A percentile compares a stretch with the other conserved stretches of the same genome.
Conservation (phyloP, 2,888 invertebrate genomes). For the Cephus rjabovi region DNA sequence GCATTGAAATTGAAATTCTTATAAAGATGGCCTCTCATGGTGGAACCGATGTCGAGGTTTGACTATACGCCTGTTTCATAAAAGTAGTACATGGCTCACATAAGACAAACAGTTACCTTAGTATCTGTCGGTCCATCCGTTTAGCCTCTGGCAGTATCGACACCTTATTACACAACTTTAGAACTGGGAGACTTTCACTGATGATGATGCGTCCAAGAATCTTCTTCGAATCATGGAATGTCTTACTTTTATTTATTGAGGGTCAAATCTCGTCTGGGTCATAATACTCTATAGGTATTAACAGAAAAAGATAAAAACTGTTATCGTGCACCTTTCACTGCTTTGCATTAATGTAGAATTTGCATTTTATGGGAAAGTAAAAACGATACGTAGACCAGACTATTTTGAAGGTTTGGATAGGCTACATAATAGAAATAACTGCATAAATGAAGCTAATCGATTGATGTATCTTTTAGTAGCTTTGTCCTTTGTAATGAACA, state of each 20-base stretch:
- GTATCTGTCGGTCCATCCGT: slow-evolving; percentile 13
- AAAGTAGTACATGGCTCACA: not conserved
- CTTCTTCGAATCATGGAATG: not conserved
- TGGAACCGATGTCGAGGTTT: not conserved
- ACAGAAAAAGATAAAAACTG: not conserved
- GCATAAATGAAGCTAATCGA: not conserved
- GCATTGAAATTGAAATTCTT: not conserved
- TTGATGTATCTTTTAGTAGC: not conserved
- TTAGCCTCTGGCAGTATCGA: slow-evolving; percentile 27
- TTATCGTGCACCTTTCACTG: not conserved
- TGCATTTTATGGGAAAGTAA: not conserved
- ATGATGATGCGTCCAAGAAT: slow-evolving; percentile 30
- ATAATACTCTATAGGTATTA: not conserved
- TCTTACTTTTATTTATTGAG: not conserved
- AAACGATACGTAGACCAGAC: not conserved
- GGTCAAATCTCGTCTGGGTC: not conserved
- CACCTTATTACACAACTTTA: slow-evolving; percentile 31
- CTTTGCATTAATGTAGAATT: not conserved
- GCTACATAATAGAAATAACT: not conserved
- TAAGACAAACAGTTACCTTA: slow-evolving; percentile 21
- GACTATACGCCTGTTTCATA: not conserved
- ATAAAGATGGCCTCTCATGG: not conserved
- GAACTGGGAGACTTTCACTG: slow-evolving; percentile 40
- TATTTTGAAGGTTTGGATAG: not conserved
- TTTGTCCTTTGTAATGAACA: not conserved